These are phyloP conservation scores for Enteromius paludinosus DNA, from an alignment of 2,797 vertebrate species.

Conservation along the genomic window DNA sequence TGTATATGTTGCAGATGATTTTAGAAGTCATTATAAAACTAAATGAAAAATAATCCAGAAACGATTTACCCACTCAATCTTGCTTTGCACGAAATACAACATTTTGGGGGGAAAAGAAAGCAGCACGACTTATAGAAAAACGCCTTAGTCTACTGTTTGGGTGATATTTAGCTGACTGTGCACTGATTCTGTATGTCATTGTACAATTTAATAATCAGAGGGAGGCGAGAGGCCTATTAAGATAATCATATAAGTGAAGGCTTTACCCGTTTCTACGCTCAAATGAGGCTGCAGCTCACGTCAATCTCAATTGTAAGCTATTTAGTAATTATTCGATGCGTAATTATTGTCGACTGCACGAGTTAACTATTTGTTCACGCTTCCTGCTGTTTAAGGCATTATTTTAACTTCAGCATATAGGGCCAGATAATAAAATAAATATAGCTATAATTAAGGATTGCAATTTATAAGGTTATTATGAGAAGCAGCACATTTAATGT, in stretches of 20 bases:
- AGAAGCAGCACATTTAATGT: constrained; percentile 1
- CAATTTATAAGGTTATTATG: background rate
- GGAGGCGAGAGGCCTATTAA: constrained; percentile 34
- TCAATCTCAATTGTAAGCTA: constrained; percentile 25
- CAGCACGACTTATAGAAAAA: background rate
- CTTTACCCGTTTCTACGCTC: background rate
- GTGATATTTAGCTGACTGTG: constrained; percentile 5
- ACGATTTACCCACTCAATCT: background rate
- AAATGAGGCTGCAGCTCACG: background rate
- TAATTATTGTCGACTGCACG: background rate
- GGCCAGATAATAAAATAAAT: background rate
- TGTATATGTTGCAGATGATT: background rate
- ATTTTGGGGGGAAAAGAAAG: background rate
- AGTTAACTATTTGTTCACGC: background rate
- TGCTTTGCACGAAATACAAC: background rate
- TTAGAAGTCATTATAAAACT: background rate
- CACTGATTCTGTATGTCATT: constrained; percentile 19
- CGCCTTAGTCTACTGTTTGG: background rate
- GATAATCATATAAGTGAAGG: constrained; percentile 34
- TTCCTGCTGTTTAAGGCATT: background rate
- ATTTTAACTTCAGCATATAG: background rate
- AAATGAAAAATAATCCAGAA: background rate
- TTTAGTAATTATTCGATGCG: constrained; percentile 31
- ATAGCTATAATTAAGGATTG: background rate
- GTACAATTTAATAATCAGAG: constrained; percentile 23